Percentiles rank a stretch among this genome's conserved stretches.
Conservation (phyloP, 2,113 vertebrate species). For the Fregetta grallaria region DNA sequence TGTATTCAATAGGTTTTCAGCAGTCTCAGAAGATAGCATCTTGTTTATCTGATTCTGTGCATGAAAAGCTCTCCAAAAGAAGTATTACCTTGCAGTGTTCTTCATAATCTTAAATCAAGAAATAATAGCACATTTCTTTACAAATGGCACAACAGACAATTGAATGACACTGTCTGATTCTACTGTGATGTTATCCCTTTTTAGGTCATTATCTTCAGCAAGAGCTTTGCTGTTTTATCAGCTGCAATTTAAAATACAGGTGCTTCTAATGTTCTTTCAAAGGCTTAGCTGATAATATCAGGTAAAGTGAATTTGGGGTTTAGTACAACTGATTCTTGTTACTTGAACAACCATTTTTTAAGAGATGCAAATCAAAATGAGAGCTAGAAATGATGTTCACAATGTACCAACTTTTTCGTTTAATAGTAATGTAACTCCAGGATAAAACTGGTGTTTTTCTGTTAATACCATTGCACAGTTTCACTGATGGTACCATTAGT, state of each 20-base stretch:
- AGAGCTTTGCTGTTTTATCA: slow-evolving; percentile 45
- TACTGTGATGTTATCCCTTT: slow-evolving; percentile 42
- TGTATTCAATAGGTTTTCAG: neutral
- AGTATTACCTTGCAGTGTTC: neutral
- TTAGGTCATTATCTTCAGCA: slow-evolving; percentile 51
- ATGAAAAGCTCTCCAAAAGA: slow-evolving; percentile 6
- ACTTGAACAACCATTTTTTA: neutral
- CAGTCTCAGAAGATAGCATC: neutral
- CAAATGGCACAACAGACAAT: slow-evolving; percentile 21
- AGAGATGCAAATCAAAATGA: neutral
- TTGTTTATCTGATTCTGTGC: slow-evolving; percentile 28
- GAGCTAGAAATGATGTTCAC: neutral
- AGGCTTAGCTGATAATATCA: slow-evolving; percentile 34
- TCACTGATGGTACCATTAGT: neutral
- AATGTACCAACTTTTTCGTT: neutral
- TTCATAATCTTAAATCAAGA: slow-evolving; percentile 54
- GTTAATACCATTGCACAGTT: neutral
- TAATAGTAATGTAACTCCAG: neutral
- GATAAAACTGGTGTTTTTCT: neutral
- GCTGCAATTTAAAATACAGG: slow-evolving; percentile 36
- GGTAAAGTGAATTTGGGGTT: neutral
- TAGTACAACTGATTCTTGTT: slow-evolving; percentile 19
- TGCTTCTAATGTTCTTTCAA: slow-evolving; percentile 39
- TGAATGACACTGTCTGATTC: slow-evolving; percentile 27
- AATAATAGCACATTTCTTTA: slow-evolving; percentile 35